Percentiles rank a stretch among this genome's conserved stretches.
phyloP scores from a whole-genome alignment of 1,140 invertebrate species.

The Aplysia californica region DNA sequence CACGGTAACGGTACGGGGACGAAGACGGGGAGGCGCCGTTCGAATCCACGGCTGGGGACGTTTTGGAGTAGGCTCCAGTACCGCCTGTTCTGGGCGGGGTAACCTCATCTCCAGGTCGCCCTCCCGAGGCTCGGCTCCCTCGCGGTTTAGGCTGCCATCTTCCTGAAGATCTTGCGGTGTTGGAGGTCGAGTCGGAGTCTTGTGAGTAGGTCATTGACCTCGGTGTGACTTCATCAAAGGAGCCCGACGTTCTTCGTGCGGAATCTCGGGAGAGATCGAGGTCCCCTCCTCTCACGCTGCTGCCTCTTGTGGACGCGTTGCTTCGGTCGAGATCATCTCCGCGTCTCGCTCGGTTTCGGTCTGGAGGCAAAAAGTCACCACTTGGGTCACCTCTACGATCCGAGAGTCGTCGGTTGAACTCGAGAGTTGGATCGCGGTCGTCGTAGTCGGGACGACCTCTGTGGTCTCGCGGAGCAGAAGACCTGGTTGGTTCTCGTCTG shows the following conservation, averaged over 20 bases:
- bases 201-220: background rate
- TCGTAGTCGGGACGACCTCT: no score
- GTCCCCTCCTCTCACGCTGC: background rate
- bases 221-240: conserved; percentile 2
- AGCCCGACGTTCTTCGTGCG: background rate
- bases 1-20: conserved; percentile 17
- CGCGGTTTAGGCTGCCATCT: conserved; percentile 23
- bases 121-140: background rate
- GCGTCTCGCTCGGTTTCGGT: no score
- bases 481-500: no score
- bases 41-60: conserved; percentile 6
- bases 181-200: background rate
- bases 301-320: background rate
- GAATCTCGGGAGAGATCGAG: background rate
- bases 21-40: background rate
- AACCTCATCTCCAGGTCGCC: background rate
- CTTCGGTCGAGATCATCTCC: background rate
- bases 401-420: no score
- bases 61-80: background rate
- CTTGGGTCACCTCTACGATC: no score
- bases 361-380: no score
- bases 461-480: no score
- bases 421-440: no score
- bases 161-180: background rate
- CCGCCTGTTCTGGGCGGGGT: background rate